Base-by-base conservation (phyloP, 30 jellyfish, hydroid and myxozoan species). In the Rhopilema esculentum region DNA sequence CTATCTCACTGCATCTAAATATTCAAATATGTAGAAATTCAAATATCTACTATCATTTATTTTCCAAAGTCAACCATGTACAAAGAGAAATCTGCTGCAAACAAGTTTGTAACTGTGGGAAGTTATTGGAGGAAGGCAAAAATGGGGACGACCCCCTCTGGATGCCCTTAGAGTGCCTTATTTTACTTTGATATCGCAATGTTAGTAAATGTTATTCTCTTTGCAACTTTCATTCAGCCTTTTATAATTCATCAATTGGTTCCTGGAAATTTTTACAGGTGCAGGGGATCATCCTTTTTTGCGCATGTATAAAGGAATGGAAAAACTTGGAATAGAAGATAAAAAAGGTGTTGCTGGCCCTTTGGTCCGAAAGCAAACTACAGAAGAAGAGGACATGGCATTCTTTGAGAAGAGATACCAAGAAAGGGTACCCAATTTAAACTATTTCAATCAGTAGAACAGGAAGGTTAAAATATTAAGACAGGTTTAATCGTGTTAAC, bases 311-410 rank as follows among this genome's bases (percentile, higher is more conserved):
- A 48, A 82, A 49, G 91, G 86, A 6, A 21, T 93, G 65, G 91
- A 80, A 27, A 69, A 82, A 22, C 77, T 93, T 62, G 25, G 89
- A 8, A 69, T 93, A 15, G 88, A 69, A 31, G 90, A 80, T 8
- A 30, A 32, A n/a, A 28, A 52, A 29, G 82, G 70, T 27, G 26
- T n/a, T 18, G 88, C 76, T 15, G 94, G 93, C 4, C 84, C 82
- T 0, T 7, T 78, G 27, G 90, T 53, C 16, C 49, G 96, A 57
- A 83, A 50, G 66, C 88, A 67, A 62, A 83, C 93, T 1, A 80
- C 92, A 17, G 96, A 88, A 48, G 97, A 83, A 50, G 96, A 85
- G 61, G 97, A 88, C 65, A 93, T 93, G 98, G 98, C 93, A 32
- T 88, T 50, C 66, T 93, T 88, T 75, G 98, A 93, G 75, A 84